Conservation (phyloP, 2,113 vertebrate genomes). For the Falco punctatus region DNA sequence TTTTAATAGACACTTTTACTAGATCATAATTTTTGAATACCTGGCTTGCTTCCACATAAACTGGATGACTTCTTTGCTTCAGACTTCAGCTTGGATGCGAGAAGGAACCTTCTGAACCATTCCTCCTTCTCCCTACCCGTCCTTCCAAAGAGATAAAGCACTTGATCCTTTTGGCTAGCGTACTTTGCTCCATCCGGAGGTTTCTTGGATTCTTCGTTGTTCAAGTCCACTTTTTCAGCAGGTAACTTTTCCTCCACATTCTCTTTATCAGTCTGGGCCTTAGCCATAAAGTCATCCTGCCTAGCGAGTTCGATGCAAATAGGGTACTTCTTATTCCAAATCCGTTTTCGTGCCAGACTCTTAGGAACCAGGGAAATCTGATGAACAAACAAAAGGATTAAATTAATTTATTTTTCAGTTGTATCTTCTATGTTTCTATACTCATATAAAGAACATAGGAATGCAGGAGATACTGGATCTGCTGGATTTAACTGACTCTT, state of each 20-base stretch:
- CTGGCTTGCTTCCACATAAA: constrained; percentile 82
- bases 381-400: not conserved
- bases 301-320: constrained; percentile 93
- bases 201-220: constrained; percentile 82
- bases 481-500: not conserved
- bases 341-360: constrained; percentile 91
- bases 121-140: constrained; percentile 97
- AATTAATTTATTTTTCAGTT: not conserved
- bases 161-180: constrained; percentile 78
- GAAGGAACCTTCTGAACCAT: constrained; percentile 92
- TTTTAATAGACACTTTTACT: not conserved
- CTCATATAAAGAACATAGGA: not conserved
- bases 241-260: constrained; percentile 75
- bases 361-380: constrained; percentile 94
- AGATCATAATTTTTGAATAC: constrained; percentile 58
- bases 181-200: constrained; percentile 67
- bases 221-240: constrained; percentile 76
- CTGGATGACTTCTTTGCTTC: constrained; percentile 79
- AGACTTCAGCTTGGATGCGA: constrained; percentile 84
- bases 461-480: not conserved
- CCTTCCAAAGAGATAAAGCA: constrained; percentile 94
- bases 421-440: not conserved
- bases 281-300: constrained; percentile 98
- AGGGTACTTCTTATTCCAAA: constrained; percentile 99
- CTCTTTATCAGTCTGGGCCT: constrained; percentile 84